Conservation (phyloP, 2,888 invertebrate genomes). For the Netelia inedita region DNA sequence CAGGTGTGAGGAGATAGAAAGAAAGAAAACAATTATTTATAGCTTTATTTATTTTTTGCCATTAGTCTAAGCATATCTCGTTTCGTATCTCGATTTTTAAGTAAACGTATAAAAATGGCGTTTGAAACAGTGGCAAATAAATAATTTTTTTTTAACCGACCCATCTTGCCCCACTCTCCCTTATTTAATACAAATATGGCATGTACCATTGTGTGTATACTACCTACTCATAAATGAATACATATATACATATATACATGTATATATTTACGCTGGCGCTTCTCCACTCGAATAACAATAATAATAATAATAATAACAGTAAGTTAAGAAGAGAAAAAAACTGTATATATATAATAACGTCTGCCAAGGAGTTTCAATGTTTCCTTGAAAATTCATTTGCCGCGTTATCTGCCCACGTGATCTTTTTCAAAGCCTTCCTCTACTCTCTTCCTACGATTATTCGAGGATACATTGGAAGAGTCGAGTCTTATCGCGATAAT, state of each 20-base stretch:
- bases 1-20: too few relatives aligned
- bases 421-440: constrained; percentile 17
- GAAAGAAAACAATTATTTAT: too few relatives aligned
- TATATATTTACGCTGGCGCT: constrained; percentile 12
- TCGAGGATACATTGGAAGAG: constrained; percentile 12
- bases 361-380: constrained; percentile 29
- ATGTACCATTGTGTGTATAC: constrained; percentile 6
- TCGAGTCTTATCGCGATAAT: constrained; percentile 2
- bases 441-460: constrained; percentile 35
- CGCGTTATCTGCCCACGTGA: constrained; percentile 25
- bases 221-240: constrained; percentile 8
- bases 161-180: too few relatives aligned
- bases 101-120: too few relatives aligned
- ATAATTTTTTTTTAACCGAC: too few relatives aligned
- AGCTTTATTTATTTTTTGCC: too few relatives aligned
- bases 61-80: too few relatives aligned
- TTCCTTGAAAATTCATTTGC: constrained; percentile 48
- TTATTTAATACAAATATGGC: background rate
- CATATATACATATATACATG: background rate
- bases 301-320: constrained; percentile 10
- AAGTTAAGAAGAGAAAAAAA: too few relatives aligned
- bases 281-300: constrained; percentile 24
- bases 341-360: constrained; percentile 11
- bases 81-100: too few relatives aligned
- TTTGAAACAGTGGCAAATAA: too few relatives aligned